Percentiles rank a stretch among this genome's conserved stretches.
phyloP scores from a whole-genome alignment of 1,140 invertebrate species.

The Chionoecetes opilio region DNA sequence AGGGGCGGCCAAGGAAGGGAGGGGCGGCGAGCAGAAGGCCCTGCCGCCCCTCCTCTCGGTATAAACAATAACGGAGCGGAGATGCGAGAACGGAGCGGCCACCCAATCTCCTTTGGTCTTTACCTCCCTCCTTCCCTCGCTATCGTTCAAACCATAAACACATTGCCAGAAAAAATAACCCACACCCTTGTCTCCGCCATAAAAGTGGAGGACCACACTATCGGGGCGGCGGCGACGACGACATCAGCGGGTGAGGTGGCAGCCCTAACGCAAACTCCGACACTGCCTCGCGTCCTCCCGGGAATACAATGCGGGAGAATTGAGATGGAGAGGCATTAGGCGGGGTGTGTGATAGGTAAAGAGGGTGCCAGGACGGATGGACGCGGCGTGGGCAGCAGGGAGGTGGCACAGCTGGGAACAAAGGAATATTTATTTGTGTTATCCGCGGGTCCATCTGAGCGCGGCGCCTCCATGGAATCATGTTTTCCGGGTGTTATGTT shows the following conservation, averaged over 20 bases:
- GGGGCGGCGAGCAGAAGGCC: neutral
- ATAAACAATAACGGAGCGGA: constrained; percentile 19
- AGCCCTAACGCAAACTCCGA: neutral
- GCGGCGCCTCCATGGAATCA: neutral
- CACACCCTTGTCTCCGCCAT: neutral
- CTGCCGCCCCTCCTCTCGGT: neutral
- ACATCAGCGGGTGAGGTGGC: neutral
- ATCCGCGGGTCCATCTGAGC: neutral
- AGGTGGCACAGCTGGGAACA: neutral
- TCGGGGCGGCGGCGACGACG: neutral
- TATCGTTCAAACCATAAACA: constrained; percentile 30
- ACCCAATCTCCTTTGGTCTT: neutral
- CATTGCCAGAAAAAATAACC: neutral
- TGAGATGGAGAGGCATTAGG: constrained; percentile 17
- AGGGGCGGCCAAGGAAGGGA: neutral
- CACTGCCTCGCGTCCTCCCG: neutral
- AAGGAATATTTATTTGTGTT: constrained; percentile 31
- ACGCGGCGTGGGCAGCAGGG: neutral
- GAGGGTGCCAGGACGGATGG: constrained; percentile 3
- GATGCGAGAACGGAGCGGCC: neutral
- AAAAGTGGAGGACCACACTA: no score
- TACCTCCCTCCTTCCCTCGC: neutral
- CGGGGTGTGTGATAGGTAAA: constrained; percentile 10
- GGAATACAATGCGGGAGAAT: neutral
- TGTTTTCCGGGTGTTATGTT: neutral